These are phyloP conservation scores for Enteromius argenteus DNA, from an alignment of 2,797 vertebrate species.

Conservation along the genomic window DNA sequence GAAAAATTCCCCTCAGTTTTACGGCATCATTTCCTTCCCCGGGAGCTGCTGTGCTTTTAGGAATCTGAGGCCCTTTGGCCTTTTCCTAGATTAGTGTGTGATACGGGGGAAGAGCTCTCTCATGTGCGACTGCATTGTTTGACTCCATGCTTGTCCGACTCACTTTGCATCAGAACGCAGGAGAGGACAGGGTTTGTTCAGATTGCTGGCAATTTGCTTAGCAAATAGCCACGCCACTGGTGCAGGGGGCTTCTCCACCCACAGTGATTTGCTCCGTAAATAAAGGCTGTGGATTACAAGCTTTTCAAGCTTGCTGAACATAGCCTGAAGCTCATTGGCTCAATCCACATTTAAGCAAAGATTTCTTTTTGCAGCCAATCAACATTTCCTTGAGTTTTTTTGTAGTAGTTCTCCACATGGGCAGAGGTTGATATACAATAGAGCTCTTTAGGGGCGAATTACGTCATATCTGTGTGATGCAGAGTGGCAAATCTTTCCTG, in stretches of 20 bases:
- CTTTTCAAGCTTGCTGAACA: constrained; percentile 8
- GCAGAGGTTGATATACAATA: constrained; percentile 1
- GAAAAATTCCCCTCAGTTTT: constrained; percentile 27
- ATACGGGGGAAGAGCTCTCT: constrained; percentile 53
- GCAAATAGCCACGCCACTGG: constrained; percentile 70
- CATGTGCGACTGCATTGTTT: constrained; percentile 64
- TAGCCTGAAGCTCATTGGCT: not conserved
- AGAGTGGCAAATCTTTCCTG: not conserved
- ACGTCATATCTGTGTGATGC: not conserved
- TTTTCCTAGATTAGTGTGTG: constrained; percentile 47
- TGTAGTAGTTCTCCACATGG: not conserved
- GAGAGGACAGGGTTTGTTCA: constrained; percentile 55
- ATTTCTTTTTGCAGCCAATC: not conserved
- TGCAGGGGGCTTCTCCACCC: constrained; percentile 53
- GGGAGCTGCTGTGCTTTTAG: constrained; percentile 42
- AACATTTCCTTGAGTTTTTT: not conserved
- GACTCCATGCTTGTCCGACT: constrained; percentile 60
- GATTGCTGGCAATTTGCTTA: constrained; percentile 73
- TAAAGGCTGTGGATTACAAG: constrained; percentile 36
- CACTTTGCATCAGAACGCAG: constrained; percentile 53
- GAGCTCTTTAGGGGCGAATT: not conserved
- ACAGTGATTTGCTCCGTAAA: constrained; percentile 50
- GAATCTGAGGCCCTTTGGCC: constrained; percentile 33
- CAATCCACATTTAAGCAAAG: not conserved
- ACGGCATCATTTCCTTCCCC: constrained; percentile 40